A percentile compares a stretch with the other conserved stretches of the same genome.
Conservation (phyloP, 2,113 vertebrate species). For the Peucedramus taeniatus region DNA sequence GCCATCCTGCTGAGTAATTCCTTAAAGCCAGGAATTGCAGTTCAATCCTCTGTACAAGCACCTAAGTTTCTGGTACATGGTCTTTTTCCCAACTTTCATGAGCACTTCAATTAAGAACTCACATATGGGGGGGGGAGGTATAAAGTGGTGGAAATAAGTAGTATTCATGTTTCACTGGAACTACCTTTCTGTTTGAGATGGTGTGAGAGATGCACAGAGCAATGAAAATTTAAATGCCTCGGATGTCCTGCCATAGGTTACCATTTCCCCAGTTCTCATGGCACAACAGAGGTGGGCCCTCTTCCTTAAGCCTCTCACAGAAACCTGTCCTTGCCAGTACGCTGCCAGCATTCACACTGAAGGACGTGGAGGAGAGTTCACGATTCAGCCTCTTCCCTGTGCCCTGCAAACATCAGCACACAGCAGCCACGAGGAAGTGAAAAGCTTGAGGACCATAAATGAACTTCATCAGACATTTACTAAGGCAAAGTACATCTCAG, state of each 20-base stretch:
- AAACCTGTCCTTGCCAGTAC: background rate
- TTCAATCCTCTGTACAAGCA: background rate
- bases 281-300: background rate
- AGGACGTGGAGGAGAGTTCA: background rate
- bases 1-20: background rate
- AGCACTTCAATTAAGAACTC: background rate
- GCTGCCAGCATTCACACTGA: background rate
- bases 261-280: background rate
- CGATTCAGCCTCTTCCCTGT: background rate
- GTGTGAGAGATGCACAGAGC: background rate
- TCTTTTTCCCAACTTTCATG: background rate
- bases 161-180: background rate
- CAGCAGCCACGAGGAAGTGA: background rate
- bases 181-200: background rate
- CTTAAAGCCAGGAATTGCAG: background rate
- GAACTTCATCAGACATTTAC: background rate
- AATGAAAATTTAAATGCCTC: background rate
- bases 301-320: background rate
- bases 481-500: background rate
- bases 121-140: fast-evolving
- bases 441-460: background rate
- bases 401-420: background rate
- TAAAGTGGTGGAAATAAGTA: background rate
- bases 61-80: background rate
- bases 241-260: background rate